These are phyloP conservation scores for Zaprionus capensis DNA, from an alignment of 1,140 invertebrate genomes.

Conservation along the genomic window DNA sequence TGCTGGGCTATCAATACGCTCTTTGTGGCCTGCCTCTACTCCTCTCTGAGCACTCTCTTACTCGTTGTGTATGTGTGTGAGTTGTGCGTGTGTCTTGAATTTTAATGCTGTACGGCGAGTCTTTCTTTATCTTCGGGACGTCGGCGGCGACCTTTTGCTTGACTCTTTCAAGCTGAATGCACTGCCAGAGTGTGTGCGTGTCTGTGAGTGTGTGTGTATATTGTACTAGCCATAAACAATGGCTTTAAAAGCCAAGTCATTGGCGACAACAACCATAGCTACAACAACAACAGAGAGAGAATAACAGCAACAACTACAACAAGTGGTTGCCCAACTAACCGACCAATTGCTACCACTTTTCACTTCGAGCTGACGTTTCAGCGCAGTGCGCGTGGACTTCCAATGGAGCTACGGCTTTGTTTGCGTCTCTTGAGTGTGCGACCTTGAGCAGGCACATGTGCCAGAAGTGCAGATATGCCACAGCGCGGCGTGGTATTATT, in stretches of 20 bases:
- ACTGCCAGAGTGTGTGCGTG: conserved; percentile 1
- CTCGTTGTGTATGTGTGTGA: not conserved
- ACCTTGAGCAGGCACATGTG: conserved; percentile 68
- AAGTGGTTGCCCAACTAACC: conserved; percentile 77
- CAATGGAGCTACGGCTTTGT: conserved; percentile 18
- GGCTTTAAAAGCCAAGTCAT: conserved; percentile 47
- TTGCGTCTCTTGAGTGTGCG: conserved; percentile 51
- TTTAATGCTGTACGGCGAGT: conserved; percentile 34
- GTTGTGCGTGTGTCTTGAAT: conserved; percentile 44
- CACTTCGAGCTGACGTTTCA: conserved; percentile 27
- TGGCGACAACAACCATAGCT: conserved; percentile 40
- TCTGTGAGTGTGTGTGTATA: not conserved
- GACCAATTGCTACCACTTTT: conserved; percentile 59
- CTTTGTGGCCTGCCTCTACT: conserved; percentile 23
- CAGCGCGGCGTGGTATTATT: not conserved
- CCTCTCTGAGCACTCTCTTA: conserved; percentile 16
- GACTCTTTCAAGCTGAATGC: conserved; percentile 38
- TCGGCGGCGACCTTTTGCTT: conserved; percentile 56
- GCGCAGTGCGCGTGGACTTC: not conserved
- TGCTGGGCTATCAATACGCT: conserved; percentile 62
- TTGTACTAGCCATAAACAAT: conserved; percentile 43
- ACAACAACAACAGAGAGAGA: conserved; percentile 30
- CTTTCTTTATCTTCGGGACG: conserved; percentile 54
- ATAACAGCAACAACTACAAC: conserved; percentile 47
- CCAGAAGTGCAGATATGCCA: conserved; percentile 60